Evolutionary conservation across 2,888 invertebrate species (phyloP).

Genomic region (Polymixis flavicincta): DNA sequence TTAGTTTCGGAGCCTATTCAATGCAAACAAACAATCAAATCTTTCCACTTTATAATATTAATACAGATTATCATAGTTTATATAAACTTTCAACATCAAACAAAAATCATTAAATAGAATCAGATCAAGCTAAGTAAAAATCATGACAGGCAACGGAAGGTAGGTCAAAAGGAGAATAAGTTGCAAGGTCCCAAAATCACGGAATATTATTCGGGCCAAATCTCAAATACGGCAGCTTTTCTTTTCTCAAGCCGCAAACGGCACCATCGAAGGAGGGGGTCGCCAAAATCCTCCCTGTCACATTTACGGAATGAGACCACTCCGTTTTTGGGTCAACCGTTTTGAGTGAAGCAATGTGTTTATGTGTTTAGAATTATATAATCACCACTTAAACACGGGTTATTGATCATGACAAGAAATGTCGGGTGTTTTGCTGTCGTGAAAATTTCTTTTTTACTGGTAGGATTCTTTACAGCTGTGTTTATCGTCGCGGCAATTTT

Average conservation of each 20-base stretch:
- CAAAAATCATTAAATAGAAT: not conserved
- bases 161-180: not conserved
- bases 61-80: too few relatives aligned
- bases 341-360: slow-evolving; percentile 62
- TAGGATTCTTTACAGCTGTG: slow-evolving; percentile 4
- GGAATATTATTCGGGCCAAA: slow-evolving; percentile 2
- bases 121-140: slow-evolving; percentile 1
- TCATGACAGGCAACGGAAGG: not conserved
- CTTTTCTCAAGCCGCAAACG: slow-evolving; percentile 37
- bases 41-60: too few relatives aligned
- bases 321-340: slow-evolving; percentile 80
- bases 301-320: slow-evolving; percentile 61
- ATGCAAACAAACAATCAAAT: too few relatives aligned
- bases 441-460: slow-evolving; percentile 18
- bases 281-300: slow-evolving; percentile 64
- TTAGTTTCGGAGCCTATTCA: too few relatives aligned
- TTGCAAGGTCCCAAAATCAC: slow-evolving; percentile 10
- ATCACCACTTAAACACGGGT: slow-evolving; percentile 47
- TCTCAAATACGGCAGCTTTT: slow-evolving; percentile 30
- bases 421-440: slow-evolving; percentile 9
- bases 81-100: too few relatives aligned
- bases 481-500: slow-evolving; percentile 27
- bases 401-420: slow-evolving; percentile 49
- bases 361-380: slow-evolving; percentile 59
- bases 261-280: slow-evolving; percentile 56